A percentile compares a stretch with the other conserved stretches of the same genome.
Conservation (phyloP, 2,888 invertebrate species). For the Rhopalosiphum nymphaeae region DNA sequence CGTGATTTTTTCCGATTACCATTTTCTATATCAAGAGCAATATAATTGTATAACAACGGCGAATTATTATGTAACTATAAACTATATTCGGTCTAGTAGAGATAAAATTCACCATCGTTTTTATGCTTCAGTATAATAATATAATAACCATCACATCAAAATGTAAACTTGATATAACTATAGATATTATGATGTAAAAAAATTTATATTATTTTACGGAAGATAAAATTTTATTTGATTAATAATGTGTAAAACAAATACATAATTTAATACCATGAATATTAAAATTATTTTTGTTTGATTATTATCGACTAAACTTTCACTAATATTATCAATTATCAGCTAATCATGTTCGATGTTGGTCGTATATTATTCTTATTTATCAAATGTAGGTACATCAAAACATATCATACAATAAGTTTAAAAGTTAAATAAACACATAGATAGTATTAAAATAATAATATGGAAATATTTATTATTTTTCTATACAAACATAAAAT, state of each 20-base stretch:
- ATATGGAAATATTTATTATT: background rate
- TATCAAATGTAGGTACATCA: background rate
- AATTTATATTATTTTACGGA: background rate
- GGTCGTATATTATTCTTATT: background rate
- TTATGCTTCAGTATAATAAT: background rate
- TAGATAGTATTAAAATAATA: background rate
- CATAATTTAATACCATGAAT: background rate
- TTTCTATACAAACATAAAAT: background rate
- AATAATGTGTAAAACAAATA: background rate
- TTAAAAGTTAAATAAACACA: background rate
- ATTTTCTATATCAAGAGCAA: slow-evolving; percentile 33
- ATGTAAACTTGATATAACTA: background rate
- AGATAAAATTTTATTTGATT: background rate
- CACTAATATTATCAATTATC: background rate
- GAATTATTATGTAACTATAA: slow-evolving; percentile 1
- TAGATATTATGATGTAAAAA: background rate
- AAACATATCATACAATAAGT: background rate
- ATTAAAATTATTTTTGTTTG: background rate
- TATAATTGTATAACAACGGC: slow-evolving; percentile 15
- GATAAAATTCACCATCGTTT: background rate
- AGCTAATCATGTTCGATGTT: background rate
- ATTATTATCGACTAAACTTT: background rate
- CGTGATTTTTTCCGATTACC: slow-evolving; percentile 20
- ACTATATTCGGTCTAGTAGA: background rate
- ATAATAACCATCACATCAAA: background rate